A percentile compares a stretch with the other conserved stretches of the same genome.
These are phyloP conservation scores for Dermatemys mawii DNA, from an alignment of 2,113 vertebrate species.

Conservation along the genomic window DNA sequence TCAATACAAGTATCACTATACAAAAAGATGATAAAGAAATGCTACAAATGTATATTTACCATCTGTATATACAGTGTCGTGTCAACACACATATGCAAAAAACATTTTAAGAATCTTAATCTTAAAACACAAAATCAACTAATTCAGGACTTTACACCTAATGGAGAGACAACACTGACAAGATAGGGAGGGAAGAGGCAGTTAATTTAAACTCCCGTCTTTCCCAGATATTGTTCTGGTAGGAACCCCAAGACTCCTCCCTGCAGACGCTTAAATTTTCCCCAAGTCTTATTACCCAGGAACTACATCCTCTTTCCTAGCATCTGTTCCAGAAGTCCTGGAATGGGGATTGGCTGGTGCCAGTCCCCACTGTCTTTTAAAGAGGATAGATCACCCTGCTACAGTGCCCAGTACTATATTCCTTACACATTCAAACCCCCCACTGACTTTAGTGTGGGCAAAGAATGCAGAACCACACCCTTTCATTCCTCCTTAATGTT, in stretches of 20 bases:
- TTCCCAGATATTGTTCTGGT: neutral
- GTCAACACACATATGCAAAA: neutral
- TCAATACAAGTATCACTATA: neutral
- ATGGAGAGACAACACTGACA: neutral
- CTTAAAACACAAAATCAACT: neutral
- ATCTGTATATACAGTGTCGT: neutral
- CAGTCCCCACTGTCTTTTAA: neutral
- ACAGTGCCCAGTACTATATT: neutral
- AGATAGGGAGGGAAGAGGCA: neutral
- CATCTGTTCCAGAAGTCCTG: neutral
- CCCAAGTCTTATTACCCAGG: neutral
- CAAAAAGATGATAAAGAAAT: neutral
- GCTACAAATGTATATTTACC: neutral
- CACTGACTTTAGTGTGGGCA: neutral
- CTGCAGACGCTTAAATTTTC: neutral
- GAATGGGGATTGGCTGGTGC: neutral
- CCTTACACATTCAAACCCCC: neutral
- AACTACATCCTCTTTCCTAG: neutral
- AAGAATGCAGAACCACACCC: neutral
- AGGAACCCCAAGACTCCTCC: neutral
- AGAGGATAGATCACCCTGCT: neutral
- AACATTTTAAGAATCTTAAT: neutral
- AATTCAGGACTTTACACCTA: neutral
- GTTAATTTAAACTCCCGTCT: neutral
- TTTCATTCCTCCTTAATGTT: neutral